Evolutionary conservation across 2,113 vertebrate genomes (phyloP), one percentile per base, ranked within the genome.

Genomic region (Sinocyclocheilus anshuiensis): DNA sequence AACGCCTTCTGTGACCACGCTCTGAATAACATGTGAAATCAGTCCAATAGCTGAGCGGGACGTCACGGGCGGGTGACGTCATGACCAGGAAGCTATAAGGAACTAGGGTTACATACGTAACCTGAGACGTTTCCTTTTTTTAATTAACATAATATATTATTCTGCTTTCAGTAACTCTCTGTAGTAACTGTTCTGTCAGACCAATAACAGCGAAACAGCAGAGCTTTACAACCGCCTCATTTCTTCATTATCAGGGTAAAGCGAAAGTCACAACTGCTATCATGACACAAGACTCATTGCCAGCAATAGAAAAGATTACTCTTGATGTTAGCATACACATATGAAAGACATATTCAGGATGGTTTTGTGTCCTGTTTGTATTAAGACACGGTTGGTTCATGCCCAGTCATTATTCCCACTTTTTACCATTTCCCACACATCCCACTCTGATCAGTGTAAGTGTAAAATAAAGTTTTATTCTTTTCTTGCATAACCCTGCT

Each of bases 121-220:
- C n/a, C n/a, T n/a, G n/a, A n/a, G n/a, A n/a, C n/a, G n/a, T n/a
- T 53, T 71, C 39, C 84, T 87, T 85, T 88, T 81, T 63, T 84
- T 55, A 87, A 72, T 77, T 29, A n/a, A 85, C 59, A 26, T 69
- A 67, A 83, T 61, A 88, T 24, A 16, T 4, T 83, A 80, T 71
- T 88, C 71, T 26, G 77, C 50, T 75, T 78, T 50, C 24, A 2
- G 36, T 88, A 78, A 78, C 63, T 86, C 63, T 50, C 50, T 65
- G 26, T 26, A 9, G 18, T 72, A 84, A 55, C 29, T 16, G 65
- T 65, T 26, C 4, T 16, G 2, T 76, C 39, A 72, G 20, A 22
- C 69, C 20, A 42, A 72, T 42, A 12, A 69, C 26, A 29, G 63
- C 5, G 1, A 29, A 15, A 29, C 12, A 29, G 6, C 24, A 3